Evolutionary conservation across 2,113 vertebrate genomes (phyloP).

Genomic region (Prochilodus magdalenae): DNA sequence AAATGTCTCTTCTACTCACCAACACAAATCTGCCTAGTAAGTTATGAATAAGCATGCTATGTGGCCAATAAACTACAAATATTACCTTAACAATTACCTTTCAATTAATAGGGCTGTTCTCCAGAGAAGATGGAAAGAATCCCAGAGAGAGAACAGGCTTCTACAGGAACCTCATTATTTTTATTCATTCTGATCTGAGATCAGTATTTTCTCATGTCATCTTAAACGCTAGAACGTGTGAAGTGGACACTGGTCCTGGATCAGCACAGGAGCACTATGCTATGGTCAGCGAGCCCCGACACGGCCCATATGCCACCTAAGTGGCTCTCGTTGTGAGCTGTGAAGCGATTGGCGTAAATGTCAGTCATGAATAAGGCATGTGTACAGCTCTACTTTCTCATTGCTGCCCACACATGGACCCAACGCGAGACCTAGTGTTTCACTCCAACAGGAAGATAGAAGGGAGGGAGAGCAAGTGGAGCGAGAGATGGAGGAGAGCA

Average conservation of each 20-base stretch:
- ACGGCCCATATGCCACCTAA: slow-evolving; percentile 63
- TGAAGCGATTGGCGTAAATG: slow-evolving; percentile 73
- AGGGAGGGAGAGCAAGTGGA: slow-evolving; percentile 13
- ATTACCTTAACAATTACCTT: too few species aligned
- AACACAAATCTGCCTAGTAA: too few species aligned
- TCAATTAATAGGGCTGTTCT: too few species aligned
- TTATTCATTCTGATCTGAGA: neutral
- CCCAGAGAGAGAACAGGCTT: neutral
- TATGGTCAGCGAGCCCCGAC: slow-evolving; percentile 14
- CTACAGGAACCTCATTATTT: neutral
- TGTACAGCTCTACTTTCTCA: slow-evolving; percentile 70
- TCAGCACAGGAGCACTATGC: neutral
- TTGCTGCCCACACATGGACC: slow-evolving; percentile 63
- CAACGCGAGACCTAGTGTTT: slow-evolving; percentile 20
- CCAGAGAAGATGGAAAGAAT: too few species aligned
- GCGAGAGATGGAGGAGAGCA: slow-evolving; percentile 51
- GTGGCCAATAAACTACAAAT: too few species aligned
- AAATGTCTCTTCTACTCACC: too few species aligned
- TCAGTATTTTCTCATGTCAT: neutral
- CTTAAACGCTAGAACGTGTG: neutral
- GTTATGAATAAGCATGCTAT: too few species aligned
- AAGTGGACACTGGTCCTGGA: neutral
- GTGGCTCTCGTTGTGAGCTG: slow-evolving; percentile 67
- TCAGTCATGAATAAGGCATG: slow-evolving; percentile 77
- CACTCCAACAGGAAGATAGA: slow-evolving; percentile 56